Conservation (phyloP, 2,797 vertebrate species). For the Mormyrus proboscirostris region DNA sequence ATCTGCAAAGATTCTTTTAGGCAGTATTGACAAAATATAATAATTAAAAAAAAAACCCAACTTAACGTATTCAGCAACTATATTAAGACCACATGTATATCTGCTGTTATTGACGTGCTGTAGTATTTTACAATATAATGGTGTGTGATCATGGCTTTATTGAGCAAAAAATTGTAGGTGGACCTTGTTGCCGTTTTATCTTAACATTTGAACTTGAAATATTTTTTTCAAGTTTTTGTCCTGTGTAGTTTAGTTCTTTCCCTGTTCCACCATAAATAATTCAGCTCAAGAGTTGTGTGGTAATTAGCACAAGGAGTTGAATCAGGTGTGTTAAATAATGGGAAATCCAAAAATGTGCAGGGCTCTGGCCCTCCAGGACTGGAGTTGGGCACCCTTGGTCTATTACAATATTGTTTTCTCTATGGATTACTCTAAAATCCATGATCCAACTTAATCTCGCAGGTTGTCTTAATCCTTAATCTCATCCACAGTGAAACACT, state of each 20-base stretch:
- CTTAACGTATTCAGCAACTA: conserved; percentile 31
- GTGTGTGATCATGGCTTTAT: background rate
- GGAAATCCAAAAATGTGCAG: no score
- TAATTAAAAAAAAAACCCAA: conserved; percentile 24
- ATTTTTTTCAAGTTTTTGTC: no score
- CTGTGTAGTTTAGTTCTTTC: no score
- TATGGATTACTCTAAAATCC: background rate
- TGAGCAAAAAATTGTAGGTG: background rate
- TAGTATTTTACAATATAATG: conserved; percentile 32
- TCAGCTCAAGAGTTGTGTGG: no score
- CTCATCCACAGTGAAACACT: background rate
- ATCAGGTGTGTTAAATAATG: no score
- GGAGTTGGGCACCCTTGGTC: no score
- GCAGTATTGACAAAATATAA: conserved; percentile 29
- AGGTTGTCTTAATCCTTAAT: background rate
- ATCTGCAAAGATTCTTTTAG: conserved; percentile 35
- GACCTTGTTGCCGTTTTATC: background rate
- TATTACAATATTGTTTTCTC: background rate
- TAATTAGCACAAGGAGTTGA: no score
- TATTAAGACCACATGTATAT: conserved; percentile 22
- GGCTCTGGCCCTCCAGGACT: no score
- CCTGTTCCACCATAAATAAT: no score
- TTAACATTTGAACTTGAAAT: conserved; percentile 14
- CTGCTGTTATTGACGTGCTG: conserved; percentile 29
- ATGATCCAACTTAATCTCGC: background rate